Evolutionary conservation across 2,797 vertebrate genomes (phyloP), one percentile per base, ranked within the genome.

Genomic region (Chromis chromis): DNA sequence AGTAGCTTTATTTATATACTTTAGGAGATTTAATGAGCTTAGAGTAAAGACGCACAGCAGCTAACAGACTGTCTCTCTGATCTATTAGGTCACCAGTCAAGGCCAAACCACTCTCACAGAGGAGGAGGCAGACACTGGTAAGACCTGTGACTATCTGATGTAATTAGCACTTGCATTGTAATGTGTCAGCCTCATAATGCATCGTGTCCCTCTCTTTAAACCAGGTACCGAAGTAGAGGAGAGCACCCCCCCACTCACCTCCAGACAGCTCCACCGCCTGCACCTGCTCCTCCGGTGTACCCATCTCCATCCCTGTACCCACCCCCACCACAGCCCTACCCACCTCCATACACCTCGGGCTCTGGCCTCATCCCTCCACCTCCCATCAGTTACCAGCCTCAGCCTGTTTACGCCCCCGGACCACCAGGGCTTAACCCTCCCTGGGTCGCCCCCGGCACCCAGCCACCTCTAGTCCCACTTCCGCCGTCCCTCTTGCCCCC

Each of bases 361-460:
- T 87, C 91, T 0, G 86, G 91, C 17, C 84, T 92, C 3, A 68
- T 92, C n/a, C 84, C 90, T 8, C 90, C 94, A 91, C 97, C 91
- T 91, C 92, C 78, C 89, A 93, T 87, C 88, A 95, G 86, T 94
- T 97, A 90, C 96, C 96, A 46, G 91, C 95, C 61, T 88, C 97
- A 90, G 94, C 96, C 91, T 91, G 92, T 89, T 93, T 99, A 95
- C 83, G 95, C 93, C 58, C 95, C 96, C 22, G 96, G 96, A 76
- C 96, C 96, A 56, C 94, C 96, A 58, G 96, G 95, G 70, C 91
- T 98, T 63, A 96, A 96, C 55, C 94, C 95, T 74, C 96, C 96
- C 39, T 99, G 98, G 98, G 94, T 96, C 10, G 90, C 96, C 12
- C 93, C 97, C 65, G 96, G 96, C 69, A 74, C 95, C 60, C 97